Evolutionary conservation across 2,113 vertebrate species (phyloP).

Genomic region (Halcyon malimbica): DNA sequence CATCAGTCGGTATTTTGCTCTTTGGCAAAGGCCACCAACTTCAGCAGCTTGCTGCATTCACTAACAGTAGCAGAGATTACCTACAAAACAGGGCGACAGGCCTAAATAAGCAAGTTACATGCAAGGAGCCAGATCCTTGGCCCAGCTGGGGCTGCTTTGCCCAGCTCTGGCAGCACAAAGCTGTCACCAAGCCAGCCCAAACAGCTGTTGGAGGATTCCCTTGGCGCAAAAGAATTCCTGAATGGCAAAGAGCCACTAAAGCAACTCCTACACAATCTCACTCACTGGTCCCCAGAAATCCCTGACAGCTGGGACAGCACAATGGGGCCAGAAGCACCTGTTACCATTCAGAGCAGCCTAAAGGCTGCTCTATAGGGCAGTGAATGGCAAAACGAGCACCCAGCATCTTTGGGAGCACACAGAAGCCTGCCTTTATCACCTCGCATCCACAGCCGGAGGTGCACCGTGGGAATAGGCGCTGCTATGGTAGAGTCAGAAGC

Average conservation of each 20-base stretch:
- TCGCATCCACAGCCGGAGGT: background rate
- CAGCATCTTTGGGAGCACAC: background rate
- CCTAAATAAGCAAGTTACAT: constrained; percentile 59
- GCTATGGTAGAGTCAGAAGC: background rate
- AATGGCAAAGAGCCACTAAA: constrained; percentile 70
- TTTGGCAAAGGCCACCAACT: constrained; percentile 42
- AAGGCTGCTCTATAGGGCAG: constrained; percentile 46
- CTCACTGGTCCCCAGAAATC: constrained; percentile 68
- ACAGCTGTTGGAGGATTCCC: constrained; percentile 70
- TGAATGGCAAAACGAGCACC: constrained; percentile 41
- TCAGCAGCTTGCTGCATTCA: constrained; percentile 45
- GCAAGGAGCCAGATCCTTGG: constrained; percentile 46
- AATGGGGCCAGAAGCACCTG: constrained; percentile 67
- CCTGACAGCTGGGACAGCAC: constrained; percentile 64
- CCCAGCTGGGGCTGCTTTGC: constrained; percentile 61
- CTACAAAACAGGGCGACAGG: constrained; percentile 41
- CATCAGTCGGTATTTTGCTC: constrained; percentile 44
- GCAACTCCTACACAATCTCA: constrained; percentile 64
- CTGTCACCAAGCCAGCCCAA: constrained; percentile 69
- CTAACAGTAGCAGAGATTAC: constrained; percentile 45
- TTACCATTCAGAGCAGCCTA: constrained; percentile 58
- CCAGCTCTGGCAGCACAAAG: constrained; percentile 58
- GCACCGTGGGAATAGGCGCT: constrained; percentile 38
- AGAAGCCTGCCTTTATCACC: constrained; percentile 51
- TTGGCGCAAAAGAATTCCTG: constrained; percentile 70